Conservation (phyloP, 2,888 invertebrate genomes). For the Bruchidius siliquastri region DNA sequence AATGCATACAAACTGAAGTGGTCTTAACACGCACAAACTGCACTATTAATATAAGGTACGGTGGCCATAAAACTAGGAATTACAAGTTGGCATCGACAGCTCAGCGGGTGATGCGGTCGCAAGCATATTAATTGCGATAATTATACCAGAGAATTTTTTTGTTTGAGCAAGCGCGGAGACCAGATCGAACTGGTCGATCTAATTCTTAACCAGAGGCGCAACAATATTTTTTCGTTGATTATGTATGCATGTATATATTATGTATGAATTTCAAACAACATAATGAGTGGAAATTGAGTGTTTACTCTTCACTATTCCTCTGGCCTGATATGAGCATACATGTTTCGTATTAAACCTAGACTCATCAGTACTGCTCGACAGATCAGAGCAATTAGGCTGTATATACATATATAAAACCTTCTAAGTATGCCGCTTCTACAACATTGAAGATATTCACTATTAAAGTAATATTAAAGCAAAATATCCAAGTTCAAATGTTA, state of each 20-base stretch:
- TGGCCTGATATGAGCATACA: too few species aligned
- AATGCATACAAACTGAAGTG: conserved; percentile 25
- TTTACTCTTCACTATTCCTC: too few species aligned
- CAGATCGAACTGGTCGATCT: conserved; percentile 14
- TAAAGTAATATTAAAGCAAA: too few species aligned
- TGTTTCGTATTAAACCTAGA: too few species aligned
- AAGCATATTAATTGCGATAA: conserved; percentile 45
- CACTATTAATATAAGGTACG: conserved; percentile 46
- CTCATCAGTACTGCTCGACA: too few species aligned
- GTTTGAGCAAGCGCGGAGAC: conserved; percentile 5
- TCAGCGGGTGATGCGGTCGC: conserved; percentile 38
- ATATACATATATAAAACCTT: too few species aligned
- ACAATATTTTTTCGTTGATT: not conserved
- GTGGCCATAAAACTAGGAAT: conserved; percentile 42
- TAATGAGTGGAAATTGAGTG: too few species aligned
- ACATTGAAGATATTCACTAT: too few species aligned
- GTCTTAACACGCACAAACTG: conserved; percentile 40
- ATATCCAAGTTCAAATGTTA: too few species aligned
- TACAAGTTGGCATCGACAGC: conserved; percentile 43
- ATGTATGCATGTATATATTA: not conserved
- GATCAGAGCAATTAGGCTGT: too few species aligned
- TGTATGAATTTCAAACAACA: too few species aligned
- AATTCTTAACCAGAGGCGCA: not conserved
- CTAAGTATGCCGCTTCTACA: too few species aligned
- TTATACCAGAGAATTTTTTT: conserved; percentile 34